Evolutionary conservation across 2,113 vertebrate genomes (phyloP).

Genomic region (Stegastes partitus): DNA sequence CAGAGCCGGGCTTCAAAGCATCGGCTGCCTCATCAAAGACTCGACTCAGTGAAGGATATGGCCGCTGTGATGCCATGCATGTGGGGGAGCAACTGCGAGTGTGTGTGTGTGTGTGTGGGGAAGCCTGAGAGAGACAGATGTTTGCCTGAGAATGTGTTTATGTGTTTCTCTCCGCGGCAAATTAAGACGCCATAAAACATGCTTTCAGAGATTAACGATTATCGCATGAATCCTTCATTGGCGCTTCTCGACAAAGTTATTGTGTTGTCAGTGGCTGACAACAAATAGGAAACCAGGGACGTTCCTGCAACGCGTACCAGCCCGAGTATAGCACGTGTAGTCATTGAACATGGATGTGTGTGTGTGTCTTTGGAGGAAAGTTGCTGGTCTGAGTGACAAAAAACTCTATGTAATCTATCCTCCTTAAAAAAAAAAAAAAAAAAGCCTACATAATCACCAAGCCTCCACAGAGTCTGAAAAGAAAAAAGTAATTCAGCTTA

Average conservation of each 20-base stretch:
- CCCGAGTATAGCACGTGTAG: neutral
- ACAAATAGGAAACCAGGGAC: neutral
- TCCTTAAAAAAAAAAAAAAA: conserved; percentile 30
- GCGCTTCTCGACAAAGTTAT: neutral
- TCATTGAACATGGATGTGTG: neutral
- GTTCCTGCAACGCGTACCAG: conserved; percentile 24
- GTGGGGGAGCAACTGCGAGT: conserved; percentile 17
- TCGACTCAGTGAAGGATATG: conserved; percentile 48
- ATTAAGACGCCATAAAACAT: conserved; percentile 18
- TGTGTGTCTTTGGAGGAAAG: conserved; percentile 18
- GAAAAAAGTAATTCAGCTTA: conserved; percentile 62
- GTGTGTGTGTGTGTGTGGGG: conserved; percentile 2
- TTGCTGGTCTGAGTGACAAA: conserved; percentile 36
- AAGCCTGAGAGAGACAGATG: conserved; percentile 40
- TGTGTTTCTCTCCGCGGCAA: conserved; percentile 11
- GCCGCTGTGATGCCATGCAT: conserved; percentile 45
- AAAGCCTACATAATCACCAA: conserved; percentile 43
- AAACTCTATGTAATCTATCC: conserved; percentile 58
- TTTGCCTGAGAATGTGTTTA: conserved; percentile 22
- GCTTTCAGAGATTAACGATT: conserved; percentile 30
- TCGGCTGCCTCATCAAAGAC: conserved; percentile 64
- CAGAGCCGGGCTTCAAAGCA: conserved; percentile 67
- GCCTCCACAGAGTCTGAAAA: conserved; percentile 31
- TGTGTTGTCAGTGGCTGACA: neutral
- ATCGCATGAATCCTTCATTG: conserved; percentile 11